These are phyloP conservation scores for Drosophila subquinaria DNA, from an alignment of 2,888 invertebrate species.

Conservation along the genomic window DNA sequence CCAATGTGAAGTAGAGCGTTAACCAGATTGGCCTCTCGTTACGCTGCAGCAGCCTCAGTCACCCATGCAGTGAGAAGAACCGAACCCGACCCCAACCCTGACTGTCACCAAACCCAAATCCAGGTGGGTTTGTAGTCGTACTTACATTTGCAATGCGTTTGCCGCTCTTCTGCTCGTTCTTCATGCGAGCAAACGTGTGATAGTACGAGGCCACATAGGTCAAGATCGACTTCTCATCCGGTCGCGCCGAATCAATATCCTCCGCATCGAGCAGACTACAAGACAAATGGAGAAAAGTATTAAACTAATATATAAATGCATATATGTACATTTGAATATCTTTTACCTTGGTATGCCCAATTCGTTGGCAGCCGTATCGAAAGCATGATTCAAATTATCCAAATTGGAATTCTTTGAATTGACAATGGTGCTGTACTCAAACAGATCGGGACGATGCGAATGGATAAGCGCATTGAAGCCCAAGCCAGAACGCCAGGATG, in stretches of 20 bases:
- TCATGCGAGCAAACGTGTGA: conserved; percentile 99
- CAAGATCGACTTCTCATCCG: conserved; percentile 99
- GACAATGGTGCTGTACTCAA: conserved; percentile 93
- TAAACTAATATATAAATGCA: conserved; percentile 3
- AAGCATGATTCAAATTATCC: conserved; percentile 98
- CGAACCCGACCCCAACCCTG: conserved; percentile 31
- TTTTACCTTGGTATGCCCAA: conserved; percentile 92
- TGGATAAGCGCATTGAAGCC: conserved; percentile 99
- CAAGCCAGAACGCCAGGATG: conserved; percentile 97
- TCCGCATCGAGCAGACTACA: conserved; percentile 95
- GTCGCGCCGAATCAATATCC: conserved; percentile 96
- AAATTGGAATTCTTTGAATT: conserved; percentile 91
- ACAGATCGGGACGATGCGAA: conserved; percentile 97
- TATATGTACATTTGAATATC: background rate
- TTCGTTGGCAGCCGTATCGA: conserved; percentile 96
- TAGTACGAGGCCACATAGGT: conserved; percentile 99
- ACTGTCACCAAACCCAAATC: conserved; percentile 37
- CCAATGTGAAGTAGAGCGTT: conserved; percentile 76
- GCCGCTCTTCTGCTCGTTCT: conserved; percentile 99
- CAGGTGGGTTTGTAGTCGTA: conserved; percentile 53
- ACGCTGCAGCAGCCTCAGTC: conserved; percentile 69
- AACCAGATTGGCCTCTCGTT: conserved; percentile 71
- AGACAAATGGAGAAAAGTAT: background rate
- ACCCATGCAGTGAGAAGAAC: conserved; percentile 45
- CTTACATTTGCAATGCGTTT: conserved; percentile 98